These are phyloP conservation scores for Oncorhynchus kisutch DNA, from an alignment of 2,113 vertebrate species.

Conservation along the genomic window DNA sequence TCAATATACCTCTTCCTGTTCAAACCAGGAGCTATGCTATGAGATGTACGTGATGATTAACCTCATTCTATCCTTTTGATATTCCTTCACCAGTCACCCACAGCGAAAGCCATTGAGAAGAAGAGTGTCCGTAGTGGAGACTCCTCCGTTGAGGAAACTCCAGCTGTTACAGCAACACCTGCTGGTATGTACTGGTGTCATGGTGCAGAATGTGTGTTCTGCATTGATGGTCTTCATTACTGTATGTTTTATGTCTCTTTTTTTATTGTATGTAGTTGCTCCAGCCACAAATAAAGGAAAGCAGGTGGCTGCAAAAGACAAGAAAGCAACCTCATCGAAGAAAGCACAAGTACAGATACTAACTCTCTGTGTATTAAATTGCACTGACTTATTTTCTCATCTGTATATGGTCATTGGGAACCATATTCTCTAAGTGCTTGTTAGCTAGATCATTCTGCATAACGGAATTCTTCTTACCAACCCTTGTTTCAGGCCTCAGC, in stretches of 20 bases:
- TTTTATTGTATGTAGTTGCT: background rate
- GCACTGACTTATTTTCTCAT: background rate
- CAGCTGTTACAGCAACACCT: constrained; percentile 9
- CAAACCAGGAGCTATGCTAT: no score
- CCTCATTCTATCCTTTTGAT: background rate
- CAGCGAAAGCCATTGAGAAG: constrained; percentile 16
- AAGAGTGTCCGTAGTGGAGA: background rate
- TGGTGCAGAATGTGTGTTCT: background rate
- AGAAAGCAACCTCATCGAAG: constrained; percentile 13
- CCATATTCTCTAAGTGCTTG: background rate
- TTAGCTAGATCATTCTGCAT: background rate
- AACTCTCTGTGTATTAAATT: no score
- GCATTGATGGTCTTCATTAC: background rate
- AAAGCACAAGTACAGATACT: constrained; percentile 14
- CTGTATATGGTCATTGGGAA: background rate
- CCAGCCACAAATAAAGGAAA: constrained; percentile 35
- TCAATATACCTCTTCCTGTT: no score
- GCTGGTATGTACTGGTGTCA: constrained; percentile 20
- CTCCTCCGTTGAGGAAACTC: background rate
- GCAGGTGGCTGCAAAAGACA: constrained; percentile 6
- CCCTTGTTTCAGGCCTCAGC: background rate
- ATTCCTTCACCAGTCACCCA: background rate
- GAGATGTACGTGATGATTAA: no score
- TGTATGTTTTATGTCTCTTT: background rate
- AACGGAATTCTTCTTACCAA: background rate